Evolutionary conservation across 30 jellyfish, hydroid and myxozoan genomes (phyloP).

Genomic region (Sanderia malayensis): DNA sequence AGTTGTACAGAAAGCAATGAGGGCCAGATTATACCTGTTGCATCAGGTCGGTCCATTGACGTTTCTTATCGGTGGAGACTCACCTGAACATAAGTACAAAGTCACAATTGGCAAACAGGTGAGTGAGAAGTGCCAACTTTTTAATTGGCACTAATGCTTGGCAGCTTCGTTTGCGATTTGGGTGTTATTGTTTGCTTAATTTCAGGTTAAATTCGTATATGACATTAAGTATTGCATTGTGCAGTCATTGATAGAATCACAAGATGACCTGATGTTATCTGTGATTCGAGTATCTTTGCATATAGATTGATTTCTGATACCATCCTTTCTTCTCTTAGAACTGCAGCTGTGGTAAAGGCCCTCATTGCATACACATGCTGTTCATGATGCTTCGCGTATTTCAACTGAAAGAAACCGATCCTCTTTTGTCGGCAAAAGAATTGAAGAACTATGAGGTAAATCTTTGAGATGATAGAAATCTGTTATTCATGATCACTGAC

Average conservation of each 20-base stretch:
- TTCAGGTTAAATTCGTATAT: too few relatives aligned
- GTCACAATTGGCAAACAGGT: constrained; percentile 97
- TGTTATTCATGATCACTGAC: too few relatives aligned
- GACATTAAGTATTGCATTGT: too few relatives aligned
- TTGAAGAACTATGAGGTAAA: constrained; percentile 87
- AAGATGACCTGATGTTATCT: too few relatives aligned
- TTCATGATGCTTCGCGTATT: constrained; percentile 95
- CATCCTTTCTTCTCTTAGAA: constrained; percentile 44
- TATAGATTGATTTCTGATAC: too few relatives aligned
- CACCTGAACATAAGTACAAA: constrained; percentile 94
- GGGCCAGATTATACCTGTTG: constrained; percentile 86
- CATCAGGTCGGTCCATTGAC: constrained; percentile 96
- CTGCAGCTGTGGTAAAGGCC: constrained; percentile 96
- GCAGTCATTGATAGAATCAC: too few relatives aligned
- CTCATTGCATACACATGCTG: constrained; percentile 85
- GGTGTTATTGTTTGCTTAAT: too few relatives aligned
- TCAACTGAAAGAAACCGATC: constrained; percentile 90
- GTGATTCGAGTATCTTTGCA: too few relatives aligned
- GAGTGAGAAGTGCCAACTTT: too few relatives aligned
- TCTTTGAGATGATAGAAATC: too few relatives aligned
- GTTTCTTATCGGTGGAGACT: constrained; percentile 95
- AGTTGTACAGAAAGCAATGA: constrained; percentile 76
- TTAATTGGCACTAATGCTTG: too few relatives aligned
- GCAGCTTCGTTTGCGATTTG: too few relatives aligned
- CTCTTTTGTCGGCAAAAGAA: constrained; percentile 86